Evolutionary conservation across 37 sponge, comb jelly and placozoan species (phyloP).

Genomic region (Amphimedon queenslandica): DNA sequence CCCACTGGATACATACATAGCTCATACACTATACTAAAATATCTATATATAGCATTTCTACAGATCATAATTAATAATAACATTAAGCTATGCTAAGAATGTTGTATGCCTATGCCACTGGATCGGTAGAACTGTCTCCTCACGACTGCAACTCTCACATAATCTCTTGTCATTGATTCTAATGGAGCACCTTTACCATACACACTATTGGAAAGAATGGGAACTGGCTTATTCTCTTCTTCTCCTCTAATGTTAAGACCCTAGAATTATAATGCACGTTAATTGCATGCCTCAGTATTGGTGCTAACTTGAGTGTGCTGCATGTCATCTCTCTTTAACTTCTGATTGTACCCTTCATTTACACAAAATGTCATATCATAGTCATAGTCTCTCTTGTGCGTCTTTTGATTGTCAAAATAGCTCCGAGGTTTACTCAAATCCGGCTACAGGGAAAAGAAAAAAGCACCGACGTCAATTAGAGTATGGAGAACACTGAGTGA

Average conservation of each 20-base stretch:
- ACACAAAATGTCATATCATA: conserved; percentile 73
- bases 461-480: no score
- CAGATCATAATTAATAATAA: neutral
- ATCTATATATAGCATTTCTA: neutral
- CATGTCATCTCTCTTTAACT: conserved; percentile 87
- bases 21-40: neutral
- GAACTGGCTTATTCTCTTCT: conserved; percentile 65
- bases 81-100: neutral
- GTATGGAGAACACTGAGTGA: no score
- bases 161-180: conserved; percentile 51
- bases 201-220: conserved; percentile 76
- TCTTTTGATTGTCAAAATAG: conserved; percentile 57
- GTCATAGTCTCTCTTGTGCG: neutral
- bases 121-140: conserved; percentile 88
- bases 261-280: no score
- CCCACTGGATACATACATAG: neutral
- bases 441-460: neutral
- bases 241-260: conserved; percentile 75
- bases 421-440: conserved; percentile 4
- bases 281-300: neutral
- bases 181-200: conserved; percentile 77
- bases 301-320: conserved; percentile 61
- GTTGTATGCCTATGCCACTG: conserved; percentile 29
- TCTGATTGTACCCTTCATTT: conserved; percentile 82
- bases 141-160: conserved; percentile 80